Base-by-base conservation (phyloP, 2,113 vertebrate species). In the Poeciliopsis retropinna region DNA sequence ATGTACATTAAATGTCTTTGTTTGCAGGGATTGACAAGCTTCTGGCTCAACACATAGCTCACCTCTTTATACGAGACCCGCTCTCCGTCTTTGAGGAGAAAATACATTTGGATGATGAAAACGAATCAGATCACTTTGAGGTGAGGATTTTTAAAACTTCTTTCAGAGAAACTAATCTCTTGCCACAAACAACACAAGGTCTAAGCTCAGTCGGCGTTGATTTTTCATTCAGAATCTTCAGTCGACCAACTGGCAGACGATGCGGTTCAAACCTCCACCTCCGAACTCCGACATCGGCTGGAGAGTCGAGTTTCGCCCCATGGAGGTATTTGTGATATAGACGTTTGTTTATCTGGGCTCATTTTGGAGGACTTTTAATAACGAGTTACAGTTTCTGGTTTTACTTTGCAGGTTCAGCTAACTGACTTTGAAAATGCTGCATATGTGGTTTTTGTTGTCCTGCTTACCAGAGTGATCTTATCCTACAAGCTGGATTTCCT, bases 401-500 rank as follows among this genome's bases (percentile, higher is more conserved):
- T 72, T 1, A 2, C 60, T 44, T 60, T 80, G 63, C 70, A 99
- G 98, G 98, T 99, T 69, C 98, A 99, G 79, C 90, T 99, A 78
- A 99, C 98, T 28, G 98, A 99, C 89, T 99, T 99, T 82, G 98
- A 99, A 93, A 99, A 99, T 60, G 97, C 98, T 29, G 98, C 98
- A 0, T 99, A 98, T 17, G 98, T 99, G 81, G 97, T 99, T 15
- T 99, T 99, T 29, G 96, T 99, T 34, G 98, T 99, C 11, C 92
- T 99, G 79, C 95, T 99, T 25, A 99, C 98, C 67, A 94, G 98
- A 91, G 98, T 99, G 64, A 99, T 99, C 92, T 91, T 99, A 57
- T 99, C 98, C 0, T 99, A 99, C 85, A 99, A 99, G 82, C 85
- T 99, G 89, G 96, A 99, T 91, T 99, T 99, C 87, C 95, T 99